Conservation (phyloP, 2,797 vertebrate species). For the Botia kubotai region DNA sequence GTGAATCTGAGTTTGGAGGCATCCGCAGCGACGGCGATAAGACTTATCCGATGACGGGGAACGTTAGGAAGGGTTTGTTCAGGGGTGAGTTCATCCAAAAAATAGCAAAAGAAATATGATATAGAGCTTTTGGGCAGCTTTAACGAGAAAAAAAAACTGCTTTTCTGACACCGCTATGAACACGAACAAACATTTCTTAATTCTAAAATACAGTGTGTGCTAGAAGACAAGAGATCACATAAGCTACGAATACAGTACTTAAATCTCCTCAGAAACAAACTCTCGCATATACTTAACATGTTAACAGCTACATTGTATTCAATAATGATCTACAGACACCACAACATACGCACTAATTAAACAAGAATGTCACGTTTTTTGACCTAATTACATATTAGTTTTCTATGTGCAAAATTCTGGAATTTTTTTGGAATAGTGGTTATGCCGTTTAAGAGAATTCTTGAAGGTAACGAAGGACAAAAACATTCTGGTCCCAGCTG, state of each 20-base stretch:
- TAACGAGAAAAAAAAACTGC: background rate
- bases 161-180: too few relatives aligned
- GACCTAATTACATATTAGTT: slow-evolving; percentile 2
- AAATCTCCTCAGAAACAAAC: too few relatives aligned
- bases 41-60: slow-evolving; percentile 14
- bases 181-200: too few relatives aligned
- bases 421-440: slow-evolving; percentile 62
- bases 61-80: slow-evolving; percentile 22
- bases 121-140: background rate
- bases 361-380: background rate
- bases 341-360: background rate
- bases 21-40: slow-evolving; percentile 45
- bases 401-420: slow-evolving; percentile 44
- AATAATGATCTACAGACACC: too few relatives aligned
- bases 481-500: slow-evolving; percentile 62
- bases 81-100: background rate
- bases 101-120: background rate
- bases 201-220: background rate
- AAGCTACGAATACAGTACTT: too few relatives aligned
- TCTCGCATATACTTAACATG: too few relatives aligned
- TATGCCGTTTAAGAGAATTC: slow-evolving; percentile 65
- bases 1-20: slow-evolving; percentile 41
- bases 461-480: slow-evolving; percentile 55
- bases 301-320: too few relatives aligned
- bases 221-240: background rate